A percentile compares a stretch with the other conserved stretches of the same genome.
Conservation (phyloP, 2,797 vertebrate genomes). For the Microtus obscurus region DNA sequence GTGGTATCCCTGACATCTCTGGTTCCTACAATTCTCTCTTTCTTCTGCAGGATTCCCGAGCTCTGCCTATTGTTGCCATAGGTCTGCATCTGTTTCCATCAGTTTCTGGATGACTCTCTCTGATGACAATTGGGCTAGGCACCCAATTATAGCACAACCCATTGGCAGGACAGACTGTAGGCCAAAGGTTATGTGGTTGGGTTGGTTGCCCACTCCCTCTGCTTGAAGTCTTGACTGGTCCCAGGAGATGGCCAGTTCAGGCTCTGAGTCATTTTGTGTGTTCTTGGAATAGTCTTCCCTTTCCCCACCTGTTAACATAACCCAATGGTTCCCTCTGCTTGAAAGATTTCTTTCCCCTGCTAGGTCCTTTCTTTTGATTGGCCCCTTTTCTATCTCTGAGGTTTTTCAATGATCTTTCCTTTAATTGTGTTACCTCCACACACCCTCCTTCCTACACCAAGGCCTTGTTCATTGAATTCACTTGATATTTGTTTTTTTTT, state of each 20-base stretch:
- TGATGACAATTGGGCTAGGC: neutral
- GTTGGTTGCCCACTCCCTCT: neutral
- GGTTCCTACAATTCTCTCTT: neutral
- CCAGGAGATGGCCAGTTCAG: neutral
- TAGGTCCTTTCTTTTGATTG: constrained; percentile 17
- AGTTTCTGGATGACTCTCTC: neutral
- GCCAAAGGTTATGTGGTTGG: neutral
- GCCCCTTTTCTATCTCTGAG: neutral
- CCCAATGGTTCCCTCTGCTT: neutral
- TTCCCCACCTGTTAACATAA: neutral
- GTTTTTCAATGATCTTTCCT: neutral
- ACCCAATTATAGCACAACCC: neutral
- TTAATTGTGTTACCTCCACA: neutral
- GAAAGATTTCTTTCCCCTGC: neutral
- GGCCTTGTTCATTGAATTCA: neutral
- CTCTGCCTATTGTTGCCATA: neutral
- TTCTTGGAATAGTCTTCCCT: neutral
- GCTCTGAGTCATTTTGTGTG: neutral
- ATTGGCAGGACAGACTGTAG: neutral
- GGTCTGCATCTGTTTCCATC: neutral
- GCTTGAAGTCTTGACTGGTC: neutral
- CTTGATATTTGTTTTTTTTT: neutral
- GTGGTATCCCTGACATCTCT: neutral
- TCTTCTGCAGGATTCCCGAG: neutral
- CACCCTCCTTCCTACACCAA: neutral